These are phyloP conservation scores for Leptopilina syphax DNA, from an alignment of 2,888 invertebrate species.

Conservation along the genomic window DNA sequence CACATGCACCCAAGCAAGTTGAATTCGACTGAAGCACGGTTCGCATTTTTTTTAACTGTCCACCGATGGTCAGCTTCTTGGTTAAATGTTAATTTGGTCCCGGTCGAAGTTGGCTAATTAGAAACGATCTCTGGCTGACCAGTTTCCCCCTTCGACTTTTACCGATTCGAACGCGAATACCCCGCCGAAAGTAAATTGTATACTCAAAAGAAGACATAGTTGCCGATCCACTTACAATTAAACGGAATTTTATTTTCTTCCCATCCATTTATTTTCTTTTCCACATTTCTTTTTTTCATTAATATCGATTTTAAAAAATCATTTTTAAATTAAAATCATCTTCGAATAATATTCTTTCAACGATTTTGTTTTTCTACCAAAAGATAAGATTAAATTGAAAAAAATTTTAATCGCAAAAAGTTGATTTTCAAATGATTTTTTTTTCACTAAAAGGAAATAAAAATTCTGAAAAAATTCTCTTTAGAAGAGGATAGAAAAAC, in stretches of 20 bases:
- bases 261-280: too few species aligned
- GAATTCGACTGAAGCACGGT: conserved; percentile 49
- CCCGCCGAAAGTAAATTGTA: not conserved
- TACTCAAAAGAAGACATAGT: conserved; percentile 8
- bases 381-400: too few species aligned
- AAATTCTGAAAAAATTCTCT: too few species aligned
- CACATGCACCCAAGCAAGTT: conserved; percentile 33
- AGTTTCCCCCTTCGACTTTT: conserved; percentile 20
- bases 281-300: not conserved
- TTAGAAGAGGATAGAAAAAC: too few species aligned
- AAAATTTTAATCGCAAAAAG: too few species aligned
- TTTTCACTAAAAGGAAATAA: too few species aligned
- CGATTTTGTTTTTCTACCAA: too few species aligned
- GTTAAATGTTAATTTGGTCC: conserved; percentile 73
- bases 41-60: conserved; percentile 67
- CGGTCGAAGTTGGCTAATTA: conserved; percentile 69
- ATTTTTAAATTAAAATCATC: too few species aligned
- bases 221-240: conserved; percentile 5
- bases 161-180: not conserved
- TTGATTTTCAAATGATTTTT: too few species aligned
- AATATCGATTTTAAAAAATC: not conserved
- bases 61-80: conserved; percentile 60
- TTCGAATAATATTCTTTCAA: too few species aligned
- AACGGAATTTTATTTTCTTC: not conserved
- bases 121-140: conserved; percentile 62